Percentiles rank a stretch among this genome's conserved stretches.
Evolutionary conservation across 2,888 invertebrate species (phyloP).

Genomic region (Vesta saturnalis): DNA sequence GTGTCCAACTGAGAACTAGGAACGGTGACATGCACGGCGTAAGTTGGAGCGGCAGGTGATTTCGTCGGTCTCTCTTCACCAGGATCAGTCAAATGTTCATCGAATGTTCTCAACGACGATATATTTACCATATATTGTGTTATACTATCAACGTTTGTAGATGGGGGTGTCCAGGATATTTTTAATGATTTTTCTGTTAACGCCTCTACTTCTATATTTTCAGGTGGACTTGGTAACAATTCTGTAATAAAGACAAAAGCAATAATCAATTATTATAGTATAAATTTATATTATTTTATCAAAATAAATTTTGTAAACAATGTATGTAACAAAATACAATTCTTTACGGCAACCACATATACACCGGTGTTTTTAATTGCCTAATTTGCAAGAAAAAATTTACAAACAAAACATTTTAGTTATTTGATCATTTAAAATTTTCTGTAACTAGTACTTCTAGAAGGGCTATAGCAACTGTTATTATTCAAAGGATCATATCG

Average conservation of each 20-base stretch:
- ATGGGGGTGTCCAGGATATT: conserved; percentile 76
- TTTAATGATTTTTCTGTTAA: conserved; percentile 77
- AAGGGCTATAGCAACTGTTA: too few species aligned
- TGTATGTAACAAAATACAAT: too few species aligned
- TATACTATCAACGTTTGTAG: conserved; percentile 71
- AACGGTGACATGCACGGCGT: conserved; percentile 66
- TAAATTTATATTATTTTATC: too few species aligned
- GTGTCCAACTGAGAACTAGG: conserved; percentile 68
- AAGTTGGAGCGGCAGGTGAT: conserved; percentile 53
- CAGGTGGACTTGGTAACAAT: conserved; percentile 79
- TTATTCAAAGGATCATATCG: too few species aligned
- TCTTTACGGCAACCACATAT: too few species aligned
- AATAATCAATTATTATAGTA: too few species aligned
- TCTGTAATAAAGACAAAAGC: conserved; percentile 62
- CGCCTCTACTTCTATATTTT: conserved; percentile 76
- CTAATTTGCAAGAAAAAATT: too few species aligned
- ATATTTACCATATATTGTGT: conserved; percentile 77
- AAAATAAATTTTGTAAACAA: too few species aligned
- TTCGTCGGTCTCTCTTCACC: conserved; percentile 54
- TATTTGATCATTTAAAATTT: too few species aligned
- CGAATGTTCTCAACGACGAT: conserved; percentile 76
- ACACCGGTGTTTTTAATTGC: too few species aligned
- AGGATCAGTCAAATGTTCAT: conserved; percentile 66
- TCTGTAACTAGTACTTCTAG: too few species aligned
- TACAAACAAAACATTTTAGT: too few species aligned